Base-by-base conservation (phyloP, 2,113 vertebrate species). In the Ammodytes marinus region DNA sequence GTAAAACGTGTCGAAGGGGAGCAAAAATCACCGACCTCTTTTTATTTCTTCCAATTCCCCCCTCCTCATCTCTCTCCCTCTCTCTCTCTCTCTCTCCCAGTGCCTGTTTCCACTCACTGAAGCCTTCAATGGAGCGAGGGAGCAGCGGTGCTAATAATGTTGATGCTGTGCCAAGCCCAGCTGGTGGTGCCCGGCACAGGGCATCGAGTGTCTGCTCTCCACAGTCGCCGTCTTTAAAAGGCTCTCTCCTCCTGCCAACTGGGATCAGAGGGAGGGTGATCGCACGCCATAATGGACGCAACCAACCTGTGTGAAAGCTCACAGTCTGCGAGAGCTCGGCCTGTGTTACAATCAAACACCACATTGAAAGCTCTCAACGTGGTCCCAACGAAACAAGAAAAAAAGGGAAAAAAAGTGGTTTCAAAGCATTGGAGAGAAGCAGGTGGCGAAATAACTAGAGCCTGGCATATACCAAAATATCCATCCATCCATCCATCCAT, bases 191-290 rank as follows among this genome's bases (percentile, higher is more conserved):
- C 87, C 92, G 68, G 90, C 92, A 93, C 91, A 92, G 93, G 93
- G 92, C 91, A 90, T 73, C 83, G 86, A 91, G 91, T 94, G 92
- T 94, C 92, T 91, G 90, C 92, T 94, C 91, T 92, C 86, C 89
- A 92, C 89, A 92, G 92, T 89, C 37, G 82, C 80, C 71, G 86
- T 87, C 91, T 93, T 92, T 90, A 91, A 94, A 93, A 91, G 90
- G 84, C 86, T 88, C 83, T 82, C 80, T 83, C 74, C 78, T 84
- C 27, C 81, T 91, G 92, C 88, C 92, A 91, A 90, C 79, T 54
- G 78, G 76, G 87, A 90, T 89, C 87, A 86, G 87, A 92, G 83
- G 63, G 82, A 83, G 84, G 64, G 68, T 77, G 74, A 91, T 91
- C 86, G 86, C 90, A 81, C 53, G 72, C 71, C 71, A 55, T 86